Evolutionary conservation across 2,888 invertebrate genomes (phyloP), one percentile per base, ranked within the genome.

Genomic region (Drosophila paucipuncta): DNA sequence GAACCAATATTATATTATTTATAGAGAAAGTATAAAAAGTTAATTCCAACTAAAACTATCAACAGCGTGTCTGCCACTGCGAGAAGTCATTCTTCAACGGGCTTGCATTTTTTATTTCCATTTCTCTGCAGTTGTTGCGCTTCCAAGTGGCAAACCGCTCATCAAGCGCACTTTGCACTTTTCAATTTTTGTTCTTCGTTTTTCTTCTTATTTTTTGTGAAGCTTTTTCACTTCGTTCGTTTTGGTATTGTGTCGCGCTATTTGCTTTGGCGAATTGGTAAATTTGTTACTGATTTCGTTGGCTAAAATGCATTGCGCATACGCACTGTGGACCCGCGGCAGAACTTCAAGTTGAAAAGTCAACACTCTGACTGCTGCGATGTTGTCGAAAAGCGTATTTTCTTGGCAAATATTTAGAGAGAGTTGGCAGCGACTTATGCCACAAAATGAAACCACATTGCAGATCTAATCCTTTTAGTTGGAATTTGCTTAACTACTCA

Each of bases 341-440:
- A 49, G 53, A 76, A 66, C 64, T 74, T 61, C 59, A 76, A 68
- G 65, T 67, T 65, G 65, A 73, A 60, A 82, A 74, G 77, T 80
- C 72, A 72, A 70, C 68, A 75, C 50, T 47, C 66, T 59, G 52
- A 28, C 61, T 70, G 62, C 59, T 2, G 25, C 11, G 28, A 28
- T 66, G 73, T 63, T 62, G 62, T 52, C 54, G 62, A 70, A 65
- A 53, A 64, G 35, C 69, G 68, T 75, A 75, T 90, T 90, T 85
- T 75, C 82, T 71, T 58, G 70, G 63, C 77, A 77, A 85, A 86
- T 86, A 85, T 86, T 85, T 88, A 74, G 68, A 71, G 53, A 73
- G 75, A 61, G 39, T 43, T 67, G 53, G 54, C 61, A 52, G 54
- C 37, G 41, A 13, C 18, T 53, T 43, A 28, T 65, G 70, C 55